A percentile compares a stretch with the other conserved stretches of the same genome.
Evolutionary conservation across 23 tunicate genomes (phyloP).

Genomic region (Clavelina lepadiformis): DNA sequence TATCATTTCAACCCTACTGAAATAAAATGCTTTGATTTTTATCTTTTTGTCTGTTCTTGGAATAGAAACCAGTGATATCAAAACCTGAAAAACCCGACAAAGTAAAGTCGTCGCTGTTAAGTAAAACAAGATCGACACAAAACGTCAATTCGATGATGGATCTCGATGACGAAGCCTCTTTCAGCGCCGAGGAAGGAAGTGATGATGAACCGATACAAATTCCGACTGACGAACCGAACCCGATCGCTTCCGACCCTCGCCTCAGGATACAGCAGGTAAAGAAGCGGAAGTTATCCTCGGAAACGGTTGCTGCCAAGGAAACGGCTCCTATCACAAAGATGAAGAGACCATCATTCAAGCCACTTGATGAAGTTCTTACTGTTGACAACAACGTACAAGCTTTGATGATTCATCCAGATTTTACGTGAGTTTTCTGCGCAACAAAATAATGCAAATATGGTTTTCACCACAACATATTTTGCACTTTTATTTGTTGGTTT

Average conservation of each 20-base stretch:
- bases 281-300: constrained; percentile 31
- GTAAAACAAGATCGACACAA: not conserved
- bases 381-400: constrained; percentile 29
- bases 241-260: not conserved
- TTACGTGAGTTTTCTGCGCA: constrained; percentile 57
- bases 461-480: too few species aligned
- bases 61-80: too few species aligned
- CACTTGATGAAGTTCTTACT: constrained; percentile 57
- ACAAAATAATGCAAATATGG: too few species aligned
- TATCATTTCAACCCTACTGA: too few species aligned
- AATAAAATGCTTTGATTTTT: too few species aligned
- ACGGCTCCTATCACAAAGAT: constrained; percentile 15
- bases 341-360: constrained; percentile 66
- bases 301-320: not conserved
- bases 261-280: not conserved
- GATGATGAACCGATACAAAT: too few species aligned
- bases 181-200: constrained; percentile 63
- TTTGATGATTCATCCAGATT: constrained; percentile 73
- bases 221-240: not conserved
- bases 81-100: not conserved
- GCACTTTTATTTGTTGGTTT: not conserved
- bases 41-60: too few species aligned
- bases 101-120: not conserved
- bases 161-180: constrained; percentile 49
- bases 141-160: not conserved